Conservation (phyloP, 2,888 invertebrate genomes). For the Portevinia maculata region DNA sequence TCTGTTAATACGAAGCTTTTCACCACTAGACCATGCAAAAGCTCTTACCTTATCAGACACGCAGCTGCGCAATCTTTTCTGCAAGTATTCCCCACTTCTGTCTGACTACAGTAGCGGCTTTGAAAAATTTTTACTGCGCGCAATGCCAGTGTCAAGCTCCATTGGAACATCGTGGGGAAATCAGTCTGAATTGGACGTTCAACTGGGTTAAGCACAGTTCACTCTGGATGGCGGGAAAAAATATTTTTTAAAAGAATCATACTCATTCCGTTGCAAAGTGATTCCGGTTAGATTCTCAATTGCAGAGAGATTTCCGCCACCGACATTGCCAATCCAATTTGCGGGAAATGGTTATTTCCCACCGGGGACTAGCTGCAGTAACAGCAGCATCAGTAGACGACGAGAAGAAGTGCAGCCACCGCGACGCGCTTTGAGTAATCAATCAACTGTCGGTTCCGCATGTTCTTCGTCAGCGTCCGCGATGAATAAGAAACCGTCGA, state of each 20-base stretch:
- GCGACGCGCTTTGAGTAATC: constrained; percentile 71
- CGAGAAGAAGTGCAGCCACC: constrained; percentile 61
- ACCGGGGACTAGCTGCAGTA: constrained; percentile 49
- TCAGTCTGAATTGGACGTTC: constrained; percentile 71
- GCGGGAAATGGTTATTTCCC: constrained; percentile 68
- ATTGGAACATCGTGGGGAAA: constrained; percentile 64
- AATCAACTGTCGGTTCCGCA: constrained; percentile 69
- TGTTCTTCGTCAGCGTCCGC: constrained; percentile 57
- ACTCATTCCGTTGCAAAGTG: constrained; percentile 5
- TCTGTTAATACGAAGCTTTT: constrained; percentile 50
- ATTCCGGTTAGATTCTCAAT: constrained; percentile 13
- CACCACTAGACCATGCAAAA: constrained; percentile 48
- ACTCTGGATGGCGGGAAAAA: constrained; percentile 29
- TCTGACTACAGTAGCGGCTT: constrained; percentile 19
- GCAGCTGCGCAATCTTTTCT: constrained; percentile 62
- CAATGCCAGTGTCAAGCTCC: constrained; percentile 59
- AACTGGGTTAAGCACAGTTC: constrained; percentile 46
- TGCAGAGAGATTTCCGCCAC: constrained; percentile 20
- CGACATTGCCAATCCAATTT: constrained; percentile 60
- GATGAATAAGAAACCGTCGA: constrained; percentile 37
- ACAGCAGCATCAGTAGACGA: constrained; percentile 30
- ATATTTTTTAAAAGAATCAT: constrained; percentile 1
- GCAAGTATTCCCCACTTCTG: constrained; percentile 51
- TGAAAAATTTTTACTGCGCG: constrained; percentile 10
- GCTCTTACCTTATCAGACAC: constrained; percentile 43